A percentile compares a stretch with the other conserved stretches of the same genome.
These are phyloP conservation scores for Cerastis rubricosa DNA, from an alignment of 2,888 invertebrate genomes.

Conservation along the genomic window DNA sequence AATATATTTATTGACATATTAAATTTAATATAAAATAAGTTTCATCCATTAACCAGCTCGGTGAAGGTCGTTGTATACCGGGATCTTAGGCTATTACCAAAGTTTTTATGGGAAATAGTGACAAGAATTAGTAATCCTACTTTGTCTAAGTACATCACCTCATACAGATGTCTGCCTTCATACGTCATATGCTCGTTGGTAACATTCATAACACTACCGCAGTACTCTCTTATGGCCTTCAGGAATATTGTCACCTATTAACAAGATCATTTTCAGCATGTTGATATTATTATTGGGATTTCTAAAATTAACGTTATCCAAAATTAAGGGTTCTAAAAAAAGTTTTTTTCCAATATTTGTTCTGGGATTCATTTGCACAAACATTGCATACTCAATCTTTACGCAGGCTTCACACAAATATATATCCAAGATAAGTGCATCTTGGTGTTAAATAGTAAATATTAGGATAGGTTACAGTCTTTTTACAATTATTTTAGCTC, in stretches of 20 bases:
- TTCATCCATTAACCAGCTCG: too few species aligned
- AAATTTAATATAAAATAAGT: too few species aligned
- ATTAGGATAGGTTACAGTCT: background rate
- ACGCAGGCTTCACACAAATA: background rate
- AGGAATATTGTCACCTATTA: slow-evolving; percentile 82
- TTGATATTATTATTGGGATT: background rate
- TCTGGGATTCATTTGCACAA: background rate
- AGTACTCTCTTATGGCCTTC: slow-evolving; percentile 78
- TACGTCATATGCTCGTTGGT: slow-evolving; percentile 67
- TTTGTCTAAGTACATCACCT: slow-evolving; percentile 71
- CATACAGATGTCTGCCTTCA: slow-evolving; percentile 80
- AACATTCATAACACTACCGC: slow-evolving; percentile 71
- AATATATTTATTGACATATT: too few species aligned
- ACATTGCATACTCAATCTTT: background rate
- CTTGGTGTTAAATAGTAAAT: background rate
- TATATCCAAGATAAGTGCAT: background rate
- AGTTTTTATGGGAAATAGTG: background rate
- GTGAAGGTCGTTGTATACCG: too few species aligned
- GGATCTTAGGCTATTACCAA: too few species aligned
- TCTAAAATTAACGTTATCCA: background rate
- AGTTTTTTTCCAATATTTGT: background rate
- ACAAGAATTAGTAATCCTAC: background rate
- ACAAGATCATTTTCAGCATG: slow-evolving; percentile 2
- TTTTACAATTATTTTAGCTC: background rate
- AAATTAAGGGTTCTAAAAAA: background rate